These are phyloP conservation scores for Carcharodon carcharias DNA, from an alignment of 2,797 vertebrate genomes.

Conservation along the genomic window DNA sequence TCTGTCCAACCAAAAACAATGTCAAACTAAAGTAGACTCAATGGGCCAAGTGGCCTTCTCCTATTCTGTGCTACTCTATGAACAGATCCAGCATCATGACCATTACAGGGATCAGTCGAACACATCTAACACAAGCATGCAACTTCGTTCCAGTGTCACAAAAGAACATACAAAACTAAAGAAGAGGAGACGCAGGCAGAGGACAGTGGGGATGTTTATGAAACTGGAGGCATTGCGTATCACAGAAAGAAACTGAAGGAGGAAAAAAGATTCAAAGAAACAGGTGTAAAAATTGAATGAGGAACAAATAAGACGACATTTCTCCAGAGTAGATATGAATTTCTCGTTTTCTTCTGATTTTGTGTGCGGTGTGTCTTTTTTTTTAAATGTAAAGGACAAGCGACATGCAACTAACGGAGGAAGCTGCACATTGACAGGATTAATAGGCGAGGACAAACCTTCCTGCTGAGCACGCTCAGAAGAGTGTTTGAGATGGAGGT, in stretches of 20 bases:
- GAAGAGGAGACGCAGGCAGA: neutral
- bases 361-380: constrained; percentile 35
- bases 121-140: neutral
- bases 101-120: neutral
- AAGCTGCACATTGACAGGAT: constrained; percentile 69
- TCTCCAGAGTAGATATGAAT: constrained; percentile 65
- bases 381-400: constrained; percentile 46
- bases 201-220: neutral
- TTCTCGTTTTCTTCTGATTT: constrained; percentile 57
- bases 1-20: neutral
- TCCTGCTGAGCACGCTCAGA: constrained; percentile 73
- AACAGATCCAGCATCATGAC: neutral
- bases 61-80: neutral
- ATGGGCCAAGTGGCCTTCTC: neutral
- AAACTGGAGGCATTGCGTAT: neutral
- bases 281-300: neutral
- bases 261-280: neutral
- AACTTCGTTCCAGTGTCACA: neutral
- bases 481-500: constrained; percentile 73
- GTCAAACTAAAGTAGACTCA: neutral
- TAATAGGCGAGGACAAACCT: constrained; percentile 76
- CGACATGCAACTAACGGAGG: constrained; percentile 65
- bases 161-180: neutral
- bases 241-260: neutral
- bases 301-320: constrained; percentile 51